phyloP scores from a whole-genome alignment of 1,140 invertebrate species.

The Tetranychus urticae region DNA sequence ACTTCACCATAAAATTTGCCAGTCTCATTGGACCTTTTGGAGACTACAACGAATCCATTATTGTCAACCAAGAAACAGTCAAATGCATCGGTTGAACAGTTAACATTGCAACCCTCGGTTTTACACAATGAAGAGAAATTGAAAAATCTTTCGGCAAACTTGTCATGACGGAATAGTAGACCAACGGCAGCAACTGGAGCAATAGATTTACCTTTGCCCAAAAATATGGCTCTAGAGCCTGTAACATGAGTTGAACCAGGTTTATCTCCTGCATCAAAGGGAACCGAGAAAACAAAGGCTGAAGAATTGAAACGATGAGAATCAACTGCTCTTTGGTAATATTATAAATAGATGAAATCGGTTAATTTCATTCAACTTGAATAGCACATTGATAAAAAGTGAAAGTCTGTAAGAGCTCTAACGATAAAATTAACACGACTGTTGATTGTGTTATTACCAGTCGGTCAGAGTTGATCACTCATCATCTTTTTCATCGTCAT shows the following conservation, averaged over 20 bases:
- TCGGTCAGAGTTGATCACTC: no score
- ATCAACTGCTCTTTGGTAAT: conserved; percentile 78
- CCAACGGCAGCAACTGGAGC: conserved; percentile 75
- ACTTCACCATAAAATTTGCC: conserved; percentile 62
- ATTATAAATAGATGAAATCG: conserved; percentile 46
- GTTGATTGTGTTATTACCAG: no score
- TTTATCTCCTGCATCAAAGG: conserved; percentile 25
- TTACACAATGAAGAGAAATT: conserved; percentile 14
- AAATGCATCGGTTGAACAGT: conserved; percentile 33
- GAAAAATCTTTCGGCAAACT: conserved; percentile 16
- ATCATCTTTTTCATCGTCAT: no score
- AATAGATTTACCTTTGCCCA: conserved; percentile 45
- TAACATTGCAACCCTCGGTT: conserved; percentile 10
- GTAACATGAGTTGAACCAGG: conserved; percentile 28
- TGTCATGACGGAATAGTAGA: conserved; percentile 16
- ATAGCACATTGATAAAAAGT: no score
- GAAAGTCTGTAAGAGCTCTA: no score
- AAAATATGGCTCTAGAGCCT: conserved; percentile 67
- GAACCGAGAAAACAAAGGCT: conserved; percentile 78
- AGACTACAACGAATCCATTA: conserved; percentile 50
- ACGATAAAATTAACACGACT: no score
- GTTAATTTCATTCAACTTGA: no score
- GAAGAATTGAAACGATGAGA: conserved; percentile 43
- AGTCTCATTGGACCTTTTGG: conserved; percentile 3
- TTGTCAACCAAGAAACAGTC: conserved; percentile 80